These are phyloP conservation scores for Gavialis gangeticus DNA, from an alignment of 2,113 vertebrate species.

Conservation along the genomic window DNA sequence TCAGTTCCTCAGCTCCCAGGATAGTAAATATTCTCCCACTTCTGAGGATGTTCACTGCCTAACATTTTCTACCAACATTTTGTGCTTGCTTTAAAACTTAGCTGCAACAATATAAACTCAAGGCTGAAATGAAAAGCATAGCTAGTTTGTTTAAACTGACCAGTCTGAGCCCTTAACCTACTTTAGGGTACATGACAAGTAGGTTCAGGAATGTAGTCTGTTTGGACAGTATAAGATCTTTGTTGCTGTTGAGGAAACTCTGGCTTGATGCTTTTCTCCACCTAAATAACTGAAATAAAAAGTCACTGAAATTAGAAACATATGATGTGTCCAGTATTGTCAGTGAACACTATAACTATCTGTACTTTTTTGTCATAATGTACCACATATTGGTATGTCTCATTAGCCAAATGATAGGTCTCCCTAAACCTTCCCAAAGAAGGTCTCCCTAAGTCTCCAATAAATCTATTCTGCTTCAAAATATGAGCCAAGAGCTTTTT, in stretches of 20 bases:
- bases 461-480: constrained; percentile 54
- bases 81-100: constrained; percentile 45
- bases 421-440: constrained; percentile 51
- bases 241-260: constrained; percentile 75
- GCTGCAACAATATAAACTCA: constrained; percentile 40
- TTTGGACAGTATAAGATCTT: constrained; percentile 77
- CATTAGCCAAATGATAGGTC: constrained; percentile 58
- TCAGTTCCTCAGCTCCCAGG: neutral
- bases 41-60: constrained; percentile 9
- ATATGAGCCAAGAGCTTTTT: constrained; percentile 49
- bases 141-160: constrained; percentile 52
- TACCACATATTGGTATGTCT: constrained; percentile 32
- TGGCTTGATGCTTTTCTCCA: constrained; percentile 74
- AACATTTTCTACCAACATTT: constrained; percentile 34
- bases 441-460: constrained; percentile 47
- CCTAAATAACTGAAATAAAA: constrained; percentile 73
- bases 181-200: constrained; percentile 64
- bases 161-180: constrained; percentile 48
- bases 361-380: constrained; percentile 15
- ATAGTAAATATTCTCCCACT: neutral
- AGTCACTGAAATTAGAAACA: constrained; percentile 76
- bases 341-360: constrained; percentile 63
- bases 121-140: constrained; percentile 26
- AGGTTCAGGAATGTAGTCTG: constrained; percentile 61
- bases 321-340: constrained; percentile 70